phyloP scores from a whole-genome alignment of 2,888 invertebrate genomes.

The Cantharis rufa region DNA sequence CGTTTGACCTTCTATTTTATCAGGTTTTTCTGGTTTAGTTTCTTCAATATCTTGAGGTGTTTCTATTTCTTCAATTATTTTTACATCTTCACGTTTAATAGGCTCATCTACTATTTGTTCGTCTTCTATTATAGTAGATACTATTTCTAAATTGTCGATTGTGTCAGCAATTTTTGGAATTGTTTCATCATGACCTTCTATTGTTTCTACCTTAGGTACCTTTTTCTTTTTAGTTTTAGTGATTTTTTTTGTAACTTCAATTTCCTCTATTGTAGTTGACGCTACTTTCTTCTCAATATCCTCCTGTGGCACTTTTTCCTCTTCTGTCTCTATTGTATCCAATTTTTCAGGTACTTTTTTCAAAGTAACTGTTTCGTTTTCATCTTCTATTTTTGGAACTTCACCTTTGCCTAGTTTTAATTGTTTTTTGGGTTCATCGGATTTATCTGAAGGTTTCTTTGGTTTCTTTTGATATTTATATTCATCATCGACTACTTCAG shows the following conservation, averaged over 20 bases:
- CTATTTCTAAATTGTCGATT: conserved; percentile 38
- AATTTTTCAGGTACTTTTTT: conserved; percentile 53
- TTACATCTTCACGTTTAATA: too few species aligned
- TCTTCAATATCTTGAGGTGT: too few species aligned
- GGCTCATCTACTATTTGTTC: conserved; percentile 24
- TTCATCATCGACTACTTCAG: conserved; percentile 48
- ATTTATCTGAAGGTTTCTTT: conserved; percentile 21
- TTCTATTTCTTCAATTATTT: too few species aligned
- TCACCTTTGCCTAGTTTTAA: conserved; percentile 56
- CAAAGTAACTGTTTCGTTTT: conserved; percentile 46
- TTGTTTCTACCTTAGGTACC: conserved; percentile 34
- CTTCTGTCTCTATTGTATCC: conserved; percentile 41
- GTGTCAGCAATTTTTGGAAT: conserved; percentile 44
- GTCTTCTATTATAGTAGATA: conserved; percentile 32
- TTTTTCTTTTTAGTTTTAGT: background rate
- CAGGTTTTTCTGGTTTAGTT: conserved; percentile 38
- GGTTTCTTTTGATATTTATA: conserved; percentile 37
- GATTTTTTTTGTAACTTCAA: background rate
- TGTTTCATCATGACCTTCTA: conserved; percentile 47
- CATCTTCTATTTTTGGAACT: conserved; percentile 46
- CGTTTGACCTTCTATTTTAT: conserved; percentile 46
- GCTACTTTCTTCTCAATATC: conserved; percentile 31
- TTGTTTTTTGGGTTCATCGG: conserved; percentile 47
- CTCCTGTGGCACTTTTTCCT: conserved; percentile 39
- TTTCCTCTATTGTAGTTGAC: background rate